phyloP scores from a whole-genome alignment of 1,140 invertebrate species.

The Pentalonia nigronervosa region DNA sequence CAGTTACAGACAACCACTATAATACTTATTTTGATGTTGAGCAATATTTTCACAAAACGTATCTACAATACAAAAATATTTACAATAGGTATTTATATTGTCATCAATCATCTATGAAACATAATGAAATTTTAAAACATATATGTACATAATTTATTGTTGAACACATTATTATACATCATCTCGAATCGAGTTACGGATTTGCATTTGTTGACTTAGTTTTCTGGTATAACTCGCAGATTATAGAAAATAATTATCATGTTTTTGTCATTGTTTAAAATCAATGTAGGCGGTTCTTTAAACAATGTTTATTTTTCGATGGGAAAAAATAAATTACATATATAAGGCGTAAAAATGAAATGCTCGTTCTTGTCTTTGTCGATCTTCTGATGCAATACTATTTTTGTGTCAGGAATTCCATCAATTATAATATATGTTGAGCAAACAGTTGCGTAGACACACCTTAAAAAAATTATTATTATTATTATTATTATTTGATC shows the following conservation, averaged over 20 bases:
- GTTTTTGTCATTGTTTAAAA: background rate
- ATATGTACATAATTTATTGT: background rate
- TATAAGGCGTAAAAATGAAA: background rate
- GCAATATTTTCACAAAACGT: background rate
- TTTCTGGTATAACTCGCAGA: background rate
- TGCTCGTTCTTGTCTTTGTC: background rate
- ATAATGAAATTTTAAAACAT: background rate
- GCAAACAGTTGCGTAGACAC: background rate
- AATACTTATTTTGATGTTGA: background rate
- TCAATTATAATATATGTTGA: background rate
- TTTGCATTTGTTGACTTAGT: background rate
- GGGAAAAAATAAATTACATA: background rate
- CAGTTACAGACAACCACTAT: background rate
- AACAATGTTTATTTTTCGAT: conserved; percentile 1
- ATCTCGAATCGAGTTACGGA: background rate
- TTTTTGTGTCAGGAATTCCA: background rate
- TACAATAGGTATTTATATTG: background rate
- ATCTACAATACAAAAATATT: background rate
- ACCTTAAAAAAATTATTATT: background rate
- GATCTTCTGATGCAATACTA: background rate
- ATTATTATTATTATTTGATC: background rate
- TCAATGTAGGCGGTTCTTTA: background rate
- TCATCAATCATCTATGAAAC: background rate
- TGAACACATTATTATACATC: background rate
- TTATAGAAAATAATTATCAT: conserved; percentile 11